Evolutionary conservation across 2,113 vertebrate genomes (phyloP).

Genomic region (Eulemur macaco): DNA sequence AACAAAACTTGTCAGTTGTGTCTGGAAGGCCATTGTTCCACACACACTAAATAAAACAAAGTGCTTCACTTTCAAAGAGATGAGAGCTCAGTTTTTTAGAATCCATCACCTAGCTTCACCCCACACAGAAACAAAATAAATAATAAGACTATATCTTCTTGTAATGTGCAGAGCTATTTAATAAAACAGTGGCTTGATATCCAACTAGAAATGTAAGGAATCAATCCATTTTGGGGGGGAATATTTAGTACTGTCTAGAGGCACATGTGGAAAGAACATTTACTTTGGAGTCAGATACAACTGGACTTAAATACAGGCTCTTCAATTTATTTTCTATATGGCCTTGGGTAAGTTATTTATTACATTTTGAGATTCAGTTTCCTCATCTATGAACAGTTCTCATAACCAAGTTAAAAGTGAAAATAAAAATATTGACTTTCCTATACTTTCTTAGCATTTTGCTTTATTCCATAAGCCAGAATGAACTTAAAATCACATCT

Average conservation of each 20-base stretch:
- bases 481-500: neutral
- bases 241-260: neutral
- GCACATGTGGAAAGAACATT: neutral
- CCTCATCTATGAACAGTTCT: neutral
- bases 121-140: constrained; percentile 43
- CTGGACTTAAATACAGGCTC: constrained; percentile 31
- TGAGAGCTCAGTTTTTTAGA: constrained; percentile 30
- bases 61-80: constrained; percentile 79
- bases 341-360: neutral
- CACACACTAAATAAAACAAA: constrained; percentile 68
- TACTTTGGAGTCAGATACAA: constrained; percentile 13
- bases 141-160: constrained; percentile 8
- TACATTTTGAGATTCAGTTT: constrained; percentile 37
- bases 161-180: constrained; percentile 36
- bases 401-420: neutral
- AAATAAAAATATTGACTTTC: neutral
- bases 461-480: neutral
- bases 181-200: constrained; percentile 42
- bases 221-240: neutral
- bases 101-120: constrained; percentile 40
- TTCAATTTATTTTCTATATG: neutral
- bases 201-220: constrained; percentile 30
- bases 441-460: neutral
- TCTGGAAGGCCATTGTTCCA: constrained; percentile 79
- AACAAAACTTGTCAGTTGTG: constrained; percentile 83